phyloP scores from a whole-genome alignment of 1,140 invertebrate species.

The Brachionus koreanus region DNA sequence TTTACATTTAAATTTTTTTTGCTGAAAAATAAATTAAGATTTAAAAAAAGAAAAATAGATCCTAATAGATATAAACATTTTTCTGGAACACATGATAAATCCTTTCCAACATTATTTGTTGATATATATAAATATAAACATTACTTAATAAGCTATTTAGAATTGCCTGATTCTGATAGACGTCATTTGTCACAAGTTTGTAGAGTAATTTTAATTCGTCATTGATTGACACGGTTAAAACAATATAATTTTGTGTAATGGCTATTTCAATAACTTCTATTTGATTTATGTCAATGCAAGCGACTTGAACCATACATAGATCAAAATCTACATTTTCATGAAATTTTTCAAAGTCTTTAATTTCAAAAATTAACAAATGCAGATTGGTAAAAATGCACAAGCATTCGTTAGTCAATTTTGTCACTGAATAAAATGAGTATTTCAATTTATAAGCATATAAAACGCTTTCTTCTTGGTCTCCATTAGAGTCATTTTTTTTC shows the following conservation, averaged over 20 bases:
- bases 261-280: constrained; percentile 29
- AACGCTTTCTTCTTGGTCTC: background rate
- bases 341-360: background rate
- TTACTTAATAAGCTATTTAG: constrained; percentile 31
- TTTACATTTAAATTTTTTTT: too few species aligned
- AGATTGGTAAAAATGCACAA: constrained; percentile 22
- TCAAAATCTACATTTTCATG: background rate
- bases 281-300: constrained; percentile 11
- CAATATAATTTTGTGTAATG: background rate
- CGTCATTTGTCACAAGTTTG: constrained; percentile 17
- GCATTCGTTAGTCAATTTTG: background rate
- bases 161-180: background rate
- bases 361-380: constrained; percentile 24
- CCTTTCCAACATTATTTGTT: too few species aligned
- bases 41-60: too few species aligned
- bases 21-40: too few species aligned
- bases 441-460: constrained; percentile 8
- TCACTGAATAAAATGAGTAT: constrained; percentile 6
- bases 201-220: background rate
- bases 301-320: background rate
- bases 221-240: background rate
- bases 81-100: too few species aligned
- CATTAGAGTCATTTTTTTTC: background rate
- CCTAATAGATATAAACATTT: too few species aligned
- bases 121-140: background rate